phyloP scores from a whole-genome alignment of 2,888 invertebrate genomes.

The Thereva unica region DNA sequence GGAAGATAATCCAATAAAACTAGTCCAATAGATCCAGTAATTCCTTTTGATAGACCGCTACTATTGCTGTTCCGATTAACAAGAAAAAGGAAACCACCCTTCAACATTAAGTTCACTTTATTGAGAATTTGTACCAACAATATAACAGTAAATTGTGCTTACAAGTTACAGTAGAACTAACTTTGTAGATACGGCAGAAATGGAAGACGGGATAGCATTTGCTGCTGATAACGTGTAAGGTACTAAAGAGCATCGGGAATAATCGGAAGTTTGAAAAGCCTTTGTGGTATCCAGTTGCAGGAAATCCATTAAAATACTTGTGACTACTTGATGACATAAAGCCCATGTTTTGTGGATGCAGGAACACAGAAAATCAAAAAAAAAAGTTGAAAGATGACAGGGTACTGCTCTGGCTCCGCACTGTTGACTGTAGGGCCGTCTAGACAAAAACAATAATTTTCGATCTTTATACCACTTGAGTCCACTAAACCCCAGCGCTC shows the following conservation, averaged over 20 bases:
- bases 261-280: no score
- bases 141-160: slow-evolving; percentile 11
- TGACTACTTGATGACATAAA: no score
- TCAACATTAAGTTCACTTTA: slow-evolving; percentile 10
- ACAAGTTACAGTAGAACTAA: background rate
- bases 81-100: background rate
- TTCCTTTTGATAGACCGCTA: background rate
- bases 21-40: no score
- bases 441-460: slow-evolving; percentile 13
- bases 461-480: slow-evolving; percentile 4
- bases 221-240: background rate
- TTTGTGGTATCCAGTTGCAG: no score
- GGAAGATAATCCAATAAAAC: no score
- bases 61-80: background rate
- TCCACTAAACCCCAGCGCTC: background rate
- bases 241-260: background rate
- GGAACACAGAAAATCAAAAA: no score
- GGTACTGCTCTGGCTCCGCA: no score
- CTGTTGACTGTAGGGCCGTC: background rate
- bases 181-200: background rate
- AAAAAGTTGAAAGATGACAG: no score
- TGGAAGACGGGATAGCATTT: background rate
- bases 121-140: slow-evolving; percentile 10
- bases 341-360: no score
- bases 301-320: no score